A percentile compares a stretch with the other conserved stretches of the same genome.
Conservation (phyloP, 2,797 vertebrate species). For the Anguilla marmorata region DNA sequence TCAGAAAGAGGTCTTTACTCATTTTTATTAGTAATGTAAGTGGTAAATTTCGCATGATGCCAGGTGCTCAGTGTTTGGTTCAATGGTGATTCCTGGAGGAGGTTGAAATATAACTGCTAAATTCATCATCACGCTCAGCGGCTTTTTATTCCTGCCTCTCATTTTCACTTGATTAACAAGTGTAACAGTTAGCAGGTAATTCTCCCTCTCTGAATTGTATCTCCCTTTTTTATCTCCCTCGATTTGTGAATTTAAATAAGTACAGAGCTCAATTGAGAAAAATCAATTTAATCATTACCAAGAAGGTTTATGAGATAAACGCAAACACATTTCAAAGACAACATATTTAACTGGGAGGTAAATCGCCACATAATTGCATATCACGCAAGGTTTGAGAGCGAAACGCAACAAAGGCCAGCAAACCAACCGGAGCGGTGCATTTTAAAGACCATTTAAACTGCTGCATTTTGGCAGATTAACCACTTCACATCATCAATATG, state of each 20-base stretch:
- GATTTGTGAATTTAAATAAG: constrained; percentile 8
- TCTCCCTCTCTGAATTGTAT: background rate
- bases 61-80: background rate
- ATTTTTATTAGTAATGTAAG: background rate
- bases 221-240: background rate
- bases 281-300: constrained; percentile 16
- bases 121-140: background rate
- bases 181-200: background rate
- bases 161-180: constrained; percentile 5
- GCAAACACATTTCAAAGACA: constrained; percentile 18
- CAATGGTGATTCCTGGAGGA: background rate
- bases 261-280: background rate
- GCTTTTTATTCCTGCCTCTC: background rate
- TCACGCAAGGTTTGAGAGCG: background rate
- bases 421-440: background rate
- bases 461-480: background rate
- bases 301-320: constrained; percentile 11
- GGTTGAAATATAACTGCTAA: background rate
- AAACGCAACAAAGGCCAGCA: background rate
- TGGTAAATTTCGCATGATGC: background rate
- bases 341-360: background rate
- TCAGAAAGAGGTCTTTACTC: background rate
- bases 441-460: background rate
- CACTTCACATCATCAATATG: constrained; percentile 6
- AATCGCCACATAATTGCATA: background rate